These are phyloP conservation scores for Rhinogobio ventralis DNA, from an alignment of 2,797 vertebrate genomes.

Conservation along the genomic window DNA sequence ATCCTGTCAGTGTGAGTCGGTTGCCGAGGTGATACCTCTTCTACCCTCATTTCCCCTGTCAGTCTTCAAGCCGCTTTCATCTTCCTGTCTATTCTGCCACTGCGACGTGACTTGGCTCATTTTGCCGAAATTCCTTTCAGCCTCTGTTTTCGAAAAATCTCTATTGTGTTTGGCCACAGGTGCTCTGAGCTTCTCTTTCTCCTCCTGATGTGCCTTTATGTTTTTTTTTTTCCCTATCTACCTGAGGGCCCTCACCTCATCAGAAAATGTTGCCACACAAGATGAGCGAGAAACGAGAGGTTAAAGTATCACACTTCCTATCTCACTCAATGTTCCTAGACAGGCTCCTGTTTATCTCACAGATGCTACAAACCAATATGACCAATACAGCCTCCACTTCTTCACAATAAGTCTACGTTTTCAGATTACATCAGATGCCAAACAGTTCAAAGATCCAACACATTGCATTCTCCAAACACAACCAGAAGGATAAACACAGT, in stretches of 20 bases:
- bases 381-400: slow-evolving; percentile 13
- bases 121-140: slow-evolving; percentile 75
- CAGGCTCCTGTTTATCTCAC: slow-evolving; percentile 56
- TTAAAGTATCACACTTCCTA: slow-evolving; percentile 75
- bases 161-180: slow-evolving; percentile 81
- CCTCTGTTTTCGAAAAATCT: slow-evolving; percentile 73
- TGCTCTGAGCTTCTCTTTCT: slow-evolving; percentile 73
- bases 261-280: slow-evolving; percentile 77
- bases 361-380: slow-evolving; percentile 41
- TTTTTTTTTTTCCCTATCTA: slow-evolving; percentile 40
- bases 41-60: slow-evolving; percentile 77
- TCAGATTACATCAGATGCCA: slow-evolving; percentile 17
- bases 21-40: slow-evolving; percentile 74
- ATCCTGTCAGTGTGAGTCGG: slow-evolving; percentile 76
- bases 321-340: slow-evolving; percentile 65
- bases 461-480: background rate
- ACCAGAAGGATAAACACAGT: background rate
- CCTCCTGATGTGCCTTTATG: slow-evolving; percentile 39
- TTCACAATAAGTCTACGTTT: slow-evolving; percentile 18
- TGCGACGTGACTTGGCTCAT: slow-evolving; percentile 82
- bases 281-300: slow-evolving; percentile 65
- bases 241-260: slow-evolving; percentile 66
- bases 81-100: slow-evolving; percentile 69
- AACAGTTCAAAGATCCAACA: background rate
- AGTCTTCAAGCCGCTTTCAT: slow-evolving; percentile 73